Percentiles rank a stretch among this genome's conserved stretches.
Conservation (phyloP, 1,140 invertebrate genomes). For the Charaxes varanes region DNA sequence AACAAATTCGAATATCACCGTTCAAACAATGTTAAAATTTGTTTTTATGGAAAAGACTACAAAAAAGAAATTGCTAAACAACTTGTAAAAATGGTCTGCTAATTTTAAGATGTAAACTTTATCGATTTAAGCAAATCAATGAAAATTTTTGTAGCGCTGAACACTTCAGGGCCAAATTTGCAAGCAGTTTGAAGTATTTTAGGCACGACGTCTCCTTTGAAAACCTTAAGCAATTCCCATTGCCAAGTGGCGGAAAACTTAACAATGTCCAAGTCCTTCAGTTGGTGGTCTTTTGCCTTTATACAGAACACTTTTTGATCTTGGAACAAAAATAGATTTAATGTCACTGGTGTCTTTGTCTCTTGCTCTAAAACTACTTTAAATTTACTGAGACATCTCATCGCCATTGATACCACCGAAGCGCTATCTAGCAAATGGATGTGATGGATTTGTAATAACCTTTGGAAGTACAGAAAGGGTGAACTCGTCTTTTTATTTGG, state of each 20-base stretch:
- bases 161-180: slow-evolving; percentile 29
- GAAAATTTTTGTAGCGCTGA: slow-evolving; percentile 30
- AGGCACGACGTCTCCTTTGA: slow-evolving; percentile 30
- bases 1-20: no score
- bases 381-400: slow-evolving; percentile 45
- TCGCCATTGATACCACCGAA: slow-evolving; percentile 13
- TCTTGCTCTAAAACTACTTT: slow-evolving; percentile 47
- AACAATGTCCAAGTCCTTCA: slow-evolving; percentile 29
- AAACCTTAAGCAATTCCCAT: slow-evolving; percentile 56
- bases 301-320: slow-evolving; percentile 35
- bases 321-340: slow-evolving; percentile 39
- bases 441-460: slow-evolving; percentile 40
- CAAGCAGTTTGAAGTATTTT: slow-evolving; percentile 37
- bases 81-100: no score
- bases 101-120: no score
- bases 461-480: slow-evolving; percentile 46
- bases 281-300: slow-evolving; percentile 31
- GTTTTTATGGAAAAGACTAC: no score
- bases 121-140: slow-evolving; percentile 40
- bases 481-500: slow-evolving; percentile 46
- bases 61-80: no score
- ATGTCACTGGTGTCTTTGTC: slow-evolving; percentile 22
- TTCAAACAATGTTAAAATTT: no score
- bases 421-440: slow-evolving; percentile 31
- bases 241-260: slow-evolving; percentile 53